Evolutionary conservation across 2,888 invertebrate genomes (phyloP).

Genomic region (Pseudococcus longispinus): DNA sequence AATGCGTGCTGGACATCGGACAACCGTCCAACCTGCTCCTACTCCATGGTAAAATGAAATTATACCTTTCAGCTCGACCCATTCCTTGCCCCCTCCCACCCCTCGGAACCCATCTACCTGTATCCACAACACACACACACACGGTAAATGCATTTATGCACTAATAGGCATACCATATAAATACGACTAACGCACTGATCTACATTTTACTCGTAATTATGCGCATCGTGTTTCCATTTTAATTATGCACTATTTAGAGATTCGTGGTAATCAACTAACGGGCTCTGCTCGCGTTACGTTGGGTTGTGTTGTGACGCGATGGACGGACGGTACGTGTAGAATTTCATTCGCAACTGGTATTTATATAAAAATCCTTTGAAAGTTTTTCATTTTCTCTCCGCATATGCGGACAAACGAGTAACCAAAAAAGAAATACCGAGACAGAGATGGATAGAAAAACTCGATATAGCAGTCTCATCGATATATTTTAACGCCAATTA

Average conservation of each 20-base stretch:
- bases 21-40: background rate
- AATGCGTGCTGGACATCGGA: constrained; percentile 21
- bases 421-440: background rate
- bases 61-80: constrained; percentile 3
- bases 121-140: background rate
- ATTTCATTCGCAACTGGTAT: background rate
- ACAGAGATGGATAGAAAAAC: background rate
- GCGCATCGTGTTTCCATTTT: constrained; percentile 48
- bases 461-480: background rate
- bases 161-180: constrained; percentile 29
- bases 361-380: background rate
- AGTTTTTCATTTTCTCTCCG: background rate
- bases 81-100: background rate
- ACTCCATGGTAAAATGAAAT: background rate
- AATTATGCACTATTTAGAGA: constrained; percentile 10
- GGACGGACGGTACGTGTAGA: background rate
- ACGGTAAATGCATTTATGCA: constrained; percentile 32
- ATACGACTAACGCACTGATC: constrained; percentile 45
- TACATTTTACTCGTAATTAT: constrained; percentile 45
- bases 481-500: background rate
- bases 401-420: background rate
- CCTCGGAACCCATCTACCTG: background rate
- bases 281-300: background rate
- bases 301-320: background rate
- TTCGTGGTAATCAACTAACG: constrained; percentile 4